Evolutionary conservation across 2,888 invertebrate genomes (phyloP).

Genomic region (Buathra laborator): DNA sequence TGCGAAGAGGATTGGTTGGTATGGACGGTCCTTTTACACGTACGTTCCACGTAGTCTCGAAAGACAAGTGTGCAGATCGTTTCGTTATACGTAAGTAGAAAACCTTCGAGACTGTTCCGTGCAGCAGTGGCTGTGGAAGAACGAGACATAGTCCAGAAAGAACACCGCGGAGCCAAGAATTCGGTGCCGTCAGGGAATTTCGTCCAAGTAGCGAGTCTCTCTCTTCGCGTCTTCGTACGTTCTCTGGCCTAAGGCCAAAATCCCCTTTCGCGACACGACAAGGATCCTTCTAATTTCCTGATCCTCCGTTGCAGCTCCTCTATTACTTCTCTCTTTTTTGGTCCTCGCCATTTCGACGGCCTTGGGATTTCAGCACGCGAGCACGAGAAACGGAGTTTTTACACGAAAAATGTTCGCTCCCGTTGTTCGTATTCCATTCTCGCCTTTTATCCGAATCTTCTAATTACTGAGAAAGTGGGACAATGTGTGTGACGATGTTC

Average conservation of each 20-base stretch:
- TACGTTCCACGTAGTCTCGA: conserved; percentile 15
- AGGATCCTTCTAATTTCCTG: conserved; percentile 75
- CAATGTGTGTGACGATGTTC: not conserved
- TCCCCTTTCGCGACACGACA: conserved; percentile 66
- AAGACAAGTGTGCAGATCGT: conserved; percentile 67
- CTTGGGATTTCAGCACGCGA: conserved; percentile 45
- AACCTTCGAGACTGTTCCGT: conserved; percentile 51
- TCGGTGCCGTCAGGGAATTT: conserved; percentile 64
- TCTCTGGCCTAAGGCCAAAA: conserved; percentile 74
- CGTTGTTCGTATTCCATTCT: conserved; percentile 2
- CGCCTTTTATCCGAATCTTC: conserved; percentile 54
- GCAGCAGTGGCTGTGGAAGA: conserved; percentile 29
- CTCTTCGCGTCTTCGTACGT: conserved; percentile 49
- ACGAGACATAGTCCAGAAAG: conserved; percentile 44
- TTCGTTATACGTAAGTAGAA: conserved; percentile 51
- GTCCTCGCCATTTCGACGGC: conserved; percentile 42
- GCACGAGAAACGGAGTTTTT: not conserved
- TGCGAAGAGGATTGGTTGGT: conserved; percentile 30
- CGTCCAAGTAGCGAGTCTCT: conserved; percentile 55
- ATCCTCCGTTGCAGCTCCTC: conserved; percentile 53
- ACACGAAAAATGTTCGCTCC: conserved; percentile 4
- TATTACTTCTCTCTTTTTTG: conserved; percentile 30
- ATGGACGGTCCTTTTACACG: conserved; percentile 22
- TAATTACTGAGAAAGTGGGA: not conserved
- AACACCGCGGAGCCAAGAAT: conserved; percentile 70